These are phyloP conservation scores for Chionoecetes opilio DNA, from an alignment of 1,140 invertebrate species.

Conservation along the genomic window DNA sequence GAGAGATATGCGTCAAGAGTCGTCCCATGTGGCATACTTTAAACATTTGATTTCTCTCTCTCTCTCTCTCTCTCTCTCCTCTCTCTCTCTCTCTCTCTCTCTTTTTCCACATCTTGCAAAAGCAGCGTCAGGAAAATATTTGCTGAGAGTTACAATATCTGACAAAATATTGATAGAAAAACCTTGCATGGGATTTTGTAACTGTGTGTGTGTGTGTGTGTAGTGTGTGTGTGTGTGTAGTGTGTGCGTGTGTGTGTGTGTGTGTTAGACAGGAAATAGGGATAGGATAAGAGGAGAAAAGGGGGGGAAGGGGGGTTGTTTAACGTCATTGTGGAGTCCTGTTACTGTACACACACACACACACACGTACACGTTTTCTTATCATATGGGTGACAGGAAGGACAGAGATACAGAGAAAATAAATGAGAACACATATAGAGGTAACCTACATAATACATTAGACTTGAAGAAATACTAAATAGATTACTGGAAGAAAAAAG, in stretches of 20 bases:
- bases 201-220: neutral
- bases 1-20: neutral
- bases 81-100: conserved; percentile 27
- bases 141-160: neutral
- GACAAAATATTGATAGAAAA: neutral
- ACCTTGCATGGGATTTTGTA: neutral
- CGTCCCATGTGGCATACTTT: no score
- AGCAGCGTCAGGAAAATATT: neutral
- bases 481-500: no score
- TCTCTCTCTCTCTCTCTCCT: conserved; percentile 21
- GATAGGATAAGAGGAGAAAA: neutral
- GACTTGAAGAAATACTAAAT: no score
- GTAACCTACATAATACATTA: no score
- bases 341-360: no score
- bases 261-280: neutral
- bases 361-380: no score
- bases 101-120: neutral
- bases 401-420: neutral
- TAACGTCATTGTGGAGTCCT: no score
- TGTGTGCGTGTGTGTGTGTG: conserved; percentile 37
- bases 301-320: no score
- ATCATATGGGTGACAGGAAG: no score
- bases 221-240: conserved; percentile 44
- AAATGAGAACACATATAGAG: neutral
- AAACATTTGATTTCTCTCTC: no score